A percentile compares a stretch with the other conserved stretches of the same genome.
These are phyloP conservation scores for Megaceryle alcyon DNA, from an alignment of 2,797 vertebrate genomes.

Conservation along the genomic window DNA sequence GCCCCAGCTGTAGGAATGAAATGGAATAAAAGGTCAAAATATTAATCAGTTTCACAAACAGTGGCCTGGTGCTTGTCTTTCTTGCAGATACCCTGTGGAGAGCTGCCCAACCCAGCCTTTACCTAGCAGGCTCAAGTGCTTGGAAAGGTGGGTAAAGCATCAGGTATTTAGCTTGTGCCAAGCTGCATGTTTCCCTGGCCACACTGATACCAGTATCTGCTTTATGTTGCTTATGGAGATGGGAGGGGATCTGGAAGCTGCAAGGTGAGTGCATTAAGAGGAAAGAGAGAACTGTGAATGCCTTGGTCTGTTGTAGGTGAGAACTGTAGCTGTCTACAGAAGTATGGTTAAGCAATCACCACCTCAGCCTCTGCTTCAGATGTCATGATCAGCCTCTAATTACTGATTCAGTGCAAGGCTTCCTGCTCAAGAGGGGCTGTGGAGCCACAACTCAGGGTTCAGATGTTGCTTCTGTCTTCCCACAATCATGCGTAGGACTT, in stretches of 20 bases:
- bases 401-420: background rate
- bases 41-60: background rate
- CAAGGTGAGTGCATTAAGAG: background rate
- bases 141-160: background rate
- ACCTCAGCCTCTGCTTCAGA: background rate
- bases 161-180: background rate
- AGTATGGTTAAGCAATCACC: background rate
- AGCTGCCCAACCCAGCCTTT: background rate
- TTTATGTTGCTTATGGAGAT: background rate
- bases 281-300: background rate
- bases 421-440: background rate
- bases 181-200: background rate
- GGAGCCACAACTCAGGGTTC: background rate
- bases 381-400: background rate
- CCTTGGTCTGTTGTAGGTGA: background rate
- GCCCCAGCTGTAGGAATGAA: background rate
- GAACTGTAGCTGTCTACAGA: background rate
- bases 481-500: background rate
- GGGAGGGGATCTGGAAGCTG: background rate
- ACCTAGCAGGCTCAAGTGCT: background rate
- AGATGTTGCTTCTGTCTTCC: background rate
- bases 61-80: background rate
- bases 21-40: constrained; percentile 31
- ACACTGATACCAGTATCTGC: accelerated
- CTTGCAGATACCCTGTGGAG: background rate